phyloP scores from a whole-genome alignment of 2,113 vertebrate species.

The Myiozetetes cayanensis region DNA sequence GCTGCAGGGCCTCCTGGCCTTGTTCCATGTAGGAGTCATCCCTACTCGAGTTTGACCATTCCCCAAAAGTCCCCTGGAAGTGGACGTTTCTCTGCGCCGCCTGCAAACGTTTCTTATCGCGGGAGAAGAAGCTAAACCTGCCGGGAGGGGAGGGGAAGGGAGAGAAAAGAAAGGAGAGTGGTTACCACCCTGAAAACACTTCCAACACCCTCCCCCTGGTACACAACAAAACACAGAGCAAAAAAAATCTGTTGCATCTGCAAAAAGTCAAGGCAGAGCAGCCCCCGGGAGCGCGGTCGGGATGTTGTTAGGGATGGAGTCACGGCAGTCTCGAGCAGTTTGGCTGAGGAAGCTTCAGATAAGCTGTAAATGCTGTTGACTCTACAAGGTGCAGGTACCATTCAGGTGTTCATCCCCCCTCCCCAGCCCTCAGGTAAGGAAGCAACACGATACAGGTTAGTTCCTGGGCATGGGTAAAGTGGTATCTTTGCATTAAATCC shows the following conservation, averaged over 20 bases:
- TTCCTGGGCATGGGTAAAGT: constrained; percentile 50
- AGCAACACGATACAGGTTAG: constrained; percentile 9
- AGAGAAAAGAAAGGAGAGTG: neutral
- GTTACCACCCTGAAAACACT: neutral
- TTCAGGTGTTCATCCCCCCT: neutral
- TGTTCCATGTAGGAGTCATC: constrained; percentile 88
- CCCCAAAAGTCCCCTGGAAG: constrained; percentile 76
- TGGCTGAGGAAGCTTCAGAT: constrained; percentile 20
- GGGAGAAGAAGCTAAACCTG: constrained; percentile 99
- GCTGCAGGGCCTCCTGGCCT: constrained; percentile 93
- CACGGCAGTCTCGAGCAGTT: constrained; percentile 40
- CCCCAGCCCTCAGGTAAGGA: neutral
- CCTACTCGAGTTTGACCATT: constrained; percentile 82
- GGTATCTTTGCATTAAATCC: constrained; percentile 52
- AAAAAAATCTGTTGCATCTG: constrained; percentile 12
- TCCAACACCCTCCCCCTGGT: neutral
- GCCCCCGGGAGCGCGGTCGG: constrained; percentile 35
- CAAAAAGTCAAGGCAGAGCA: constrained; percentile 24
- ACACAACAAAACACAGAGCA: constrained; percentile 30
- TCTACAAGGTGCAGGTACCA: constrained; percentile 21
- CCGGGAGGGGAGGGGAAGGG: neutral
- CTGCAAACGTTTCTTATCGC: constrained; percentile 86
- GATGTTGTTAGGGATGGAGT: constrained; percentile 44
- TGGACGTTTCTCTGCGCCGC: constrained; percentile 68
- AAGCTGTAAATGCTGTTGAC: constrained; percentile 56